These are phyloP conservation scores for Phyllotreta striolata DNA, from an alignment of 2,888 invertebrate species.

Conservation along the genomic window DNA sequence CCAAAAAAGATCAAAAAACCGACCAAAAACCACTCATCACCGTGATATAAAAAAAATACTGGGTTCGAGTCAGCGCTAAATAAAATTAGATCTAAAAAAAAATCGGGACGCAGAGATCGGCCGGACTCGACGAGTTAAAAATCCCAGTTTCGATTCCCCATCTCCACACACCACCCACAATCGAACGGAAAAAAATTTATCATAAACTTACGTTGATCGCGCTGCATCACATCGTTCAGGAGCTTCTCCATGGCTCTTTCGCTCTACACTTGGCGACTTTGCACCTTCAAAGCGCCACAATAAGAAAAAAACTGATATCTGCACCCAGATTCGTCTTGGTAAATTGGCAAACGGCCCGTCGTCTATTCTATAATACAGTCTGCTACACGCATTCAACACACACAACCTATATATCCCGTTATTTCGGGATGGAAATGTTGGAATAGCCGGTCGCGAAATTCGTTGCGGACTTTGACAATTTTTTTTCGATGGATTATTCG, in stretches of 20 bases:
- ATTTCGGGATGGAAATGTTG: slow-evolving; percentile 14
- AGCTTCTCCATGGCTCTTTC: slow-evolving; percentile 33
- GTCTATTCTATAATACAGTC: neutral
- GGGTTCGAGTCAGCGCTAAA: slow-evolving; percentile 1
- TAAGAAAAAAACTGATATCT: neutral
- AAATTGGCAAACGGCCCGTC: slow-evolving; percentile 25
- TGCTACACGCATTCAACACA: neutral
- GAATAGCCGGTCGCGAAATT: slow-evolving; percentile 8
- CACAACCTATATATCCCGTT: slow-evolving; percentile 17
- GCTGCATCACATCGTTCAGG: slow-evolving; percentile 39
- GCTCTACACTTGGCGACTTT: slow-evolving; percentile 16
- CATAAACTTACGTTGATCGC: slow-evolving; percentile 43
- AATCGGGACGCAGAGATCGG: slow-evolving; percentile 20
- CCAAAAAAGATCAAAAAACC: slow-evolving; percentile 3
- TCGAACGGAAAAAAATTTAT: slow-evolving; percentile 25
- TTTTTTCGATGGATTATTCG: slow-evolving; percentile 2
- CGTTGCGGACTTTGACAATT: slow-evolving; percentile 8
- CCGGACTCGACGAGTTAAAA: slow-evolving; percentile 14
- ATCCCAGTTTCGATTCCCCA: slow-evolving; percentile 16
- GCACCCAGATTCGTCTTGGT: slow-evolving; percentile 25
- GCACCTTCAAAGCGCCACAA: slow-evolving; percentile 12
- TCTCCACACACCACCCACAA: slow-evolving; percentile 27
- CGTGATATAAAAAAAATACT: slow-evolving; percentile 8
- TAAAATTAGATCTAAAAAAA: slow-evolving; percentile 19
- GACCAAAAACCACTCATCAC: slow-evolving; percentile 4